phyloP scores from a whole-genome alignment of 2,113 vertebrate species.

The Burhinus oedicnemus region DNA sequence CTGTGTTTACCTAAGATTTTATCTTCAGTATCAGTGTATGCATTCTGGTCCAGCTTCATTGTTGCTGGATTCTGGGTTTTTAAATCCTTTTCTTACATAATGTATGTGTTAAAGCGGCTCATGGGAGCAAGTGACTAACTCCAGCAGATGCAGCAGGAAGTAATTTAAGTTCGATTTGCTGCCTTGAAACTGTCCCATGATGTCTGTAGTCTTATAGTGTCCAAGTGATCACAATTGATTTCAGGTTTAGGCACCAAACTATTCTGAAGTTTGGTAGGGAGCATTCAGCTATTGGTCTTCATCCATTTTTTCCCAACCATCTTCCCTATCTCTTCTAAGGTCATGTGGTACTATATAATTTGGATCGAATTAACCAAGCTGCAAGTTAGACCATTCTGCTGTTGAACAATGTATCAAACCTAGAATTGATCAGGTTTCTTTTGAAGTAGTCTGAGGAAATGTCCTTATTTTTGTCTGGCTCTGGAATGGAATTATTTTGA shows the following conservation, averaged over 20 bases:
- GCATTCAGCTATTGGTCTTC: background rate
- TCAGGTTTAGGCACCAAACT: background rate
- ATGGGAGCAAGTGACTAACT: background rate
- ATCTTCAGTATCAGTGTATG: background rate
- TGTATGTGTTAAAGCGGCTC: background rate
- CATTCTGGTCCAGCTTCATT: background rate
- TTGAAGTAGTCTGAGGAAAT: background rate
- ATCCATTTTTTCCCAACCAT: fast-evolving
- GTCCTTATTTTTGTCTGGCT: background rate
- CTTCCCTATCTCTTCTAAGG: background rate
- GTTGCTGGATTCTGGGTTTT: background rate
- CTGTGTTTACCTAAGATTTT: background rate
- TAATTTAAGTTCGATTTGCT: background rate
- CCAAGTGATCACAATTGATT: background rate
- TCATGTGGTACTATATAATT: background rate
- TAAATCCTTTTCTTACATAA: background rate
- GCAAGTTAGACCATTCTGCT: background rate
- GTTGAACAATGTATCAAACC: background rate
- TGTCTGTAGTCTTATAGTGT: background rate
- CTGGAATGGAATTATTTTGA: background rate
- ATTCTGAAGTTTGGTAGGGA: background rate
- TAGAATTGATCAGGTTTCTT: background rate
- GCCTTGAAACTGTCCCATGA: background rate
- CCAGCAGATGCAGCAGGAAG: background rate
- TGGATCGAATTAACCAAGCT: background rate